A percentile compares a stretch with the other conserved stretches of the same genome.
Conservation (phyloP, 2,797 vertebrate species). For the Psittacula derbiana region DNA sequence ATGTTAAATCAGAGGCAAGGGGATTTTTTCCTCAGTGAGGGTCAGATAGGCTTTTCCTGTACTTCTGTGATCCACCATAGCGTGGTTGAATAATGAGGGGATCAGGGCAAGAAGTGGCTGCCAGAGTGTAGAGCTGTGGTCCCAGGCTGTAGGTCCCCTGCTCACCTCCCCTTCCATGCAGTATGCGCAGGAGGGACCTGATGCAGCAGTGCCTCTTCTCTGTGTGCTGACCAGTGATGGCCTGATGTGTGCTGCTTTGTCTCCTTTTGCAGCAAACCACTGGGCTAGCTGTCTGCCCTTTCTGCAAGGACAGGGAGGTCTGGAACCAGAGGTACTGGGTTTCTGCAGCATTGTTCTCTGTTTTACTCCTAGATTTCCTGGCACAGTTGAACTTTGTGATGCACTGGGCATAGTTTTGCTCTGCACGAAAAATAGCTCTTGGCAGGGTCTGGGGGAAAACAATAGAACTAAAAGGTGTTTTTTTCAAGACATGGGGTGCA, state of each 20-base stretch:
- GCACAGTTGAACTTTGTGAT: not conserved
- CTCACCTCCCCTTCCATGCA: not conserved
- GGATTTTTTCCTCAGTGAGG: not conserved
- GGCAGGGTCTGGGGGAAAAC: not conserved
- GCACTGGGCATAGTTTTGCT: not conserved
- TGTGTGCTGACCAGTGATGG: accelerated
- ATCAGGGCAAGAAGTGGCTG: not conserved
- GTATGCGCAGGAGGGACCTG: not conserved
- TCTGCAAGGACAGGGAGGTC: not conserved
- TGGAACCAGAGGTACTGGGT: not conserved
- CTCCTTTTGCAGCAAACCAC: not conserved
- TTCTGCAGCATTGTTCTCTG: not conserved
- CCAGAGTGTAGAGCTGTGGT: not conserved
- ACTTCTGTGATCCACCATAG: not conserved
- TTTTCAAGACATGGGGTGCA: not conserved
- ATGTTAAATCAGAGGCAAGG: not conserved
- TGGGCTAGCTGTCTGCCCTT: not conserved
- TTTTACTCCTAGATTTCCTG: not conserved
- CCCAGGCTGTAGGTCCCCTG: not conserved
- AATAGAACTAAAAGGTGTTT: not conserved
- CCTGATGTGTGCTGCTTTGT: not conserved
- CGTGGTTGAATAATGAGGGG: not conserved
- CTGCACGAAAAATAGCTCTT: not conserved
- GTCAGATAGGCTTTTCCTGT: not conserved
- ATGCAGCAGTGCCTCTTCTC: not conserved